Evolutionary conservation across 2,888 invertebrate genomes (phyloP).

Genomic region (Alviniconcha strummeri): DNA sequence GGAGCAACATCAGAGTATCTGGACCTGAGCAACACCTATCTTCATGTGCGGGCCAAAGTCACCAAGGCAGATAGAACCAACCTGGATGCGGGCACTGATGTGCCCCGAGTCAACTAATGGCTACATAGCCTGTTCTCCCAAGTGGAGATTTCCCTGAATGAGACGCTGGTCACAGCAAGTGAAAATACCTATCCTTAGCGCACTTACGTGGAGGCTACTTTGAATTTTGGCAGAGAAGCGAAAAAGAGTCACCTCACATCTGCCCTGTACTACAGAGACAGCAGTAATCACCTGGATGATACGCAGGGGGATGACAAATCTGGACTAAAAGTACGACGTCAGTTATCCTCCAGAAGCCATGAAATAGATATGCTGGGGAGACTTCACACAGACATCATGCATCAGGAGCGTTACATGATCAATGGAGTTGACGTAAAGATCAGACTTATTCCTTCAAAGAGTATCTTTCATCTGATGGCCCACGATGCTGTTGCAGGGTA

Average conservation of each 20-base stretch:
- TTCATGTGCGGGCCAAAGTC: slow-evolving; percentile 26
- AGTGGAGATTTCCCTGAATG: slow-evolving; percentile 33
- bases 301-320: neutral
- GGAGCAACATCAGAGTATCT: neutral
- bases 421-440: neutral
- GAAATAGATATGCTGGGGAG: slow-evolving; percentile 25
- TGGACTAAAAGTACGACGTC: neutral
- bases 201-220: slow-evolving; percentile 34
- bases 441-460: neutral
- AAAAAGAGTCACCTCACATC: neutral
- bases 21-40: slow-evolving; percentile 7
- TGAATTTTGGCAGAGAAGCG: slow-evolving; percentile 26
- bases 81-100: neutral
- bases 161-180: slow-evolving; percentile 27
- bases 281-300: neutral
- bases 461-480: slow-evolving; percentile 2
- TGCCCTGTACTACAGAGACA: neutral
- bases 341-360: neutral
- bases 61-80: slow-evolving; percentile 33
- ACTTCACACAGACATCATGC: slow-evolving; percentile 12
- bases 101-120: neutral
- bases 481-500: neutral
- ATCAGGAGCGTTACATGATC: slow-evolving; percentile 2
- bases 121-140: neutral
- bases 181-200: slow-evolving; percentile 43